Evolutionary conservation across 2,888 invertebrate genomes (phyloP), one percentile per base, ranked within the genome.

Genomic region (Apodemia zela): DNA sequence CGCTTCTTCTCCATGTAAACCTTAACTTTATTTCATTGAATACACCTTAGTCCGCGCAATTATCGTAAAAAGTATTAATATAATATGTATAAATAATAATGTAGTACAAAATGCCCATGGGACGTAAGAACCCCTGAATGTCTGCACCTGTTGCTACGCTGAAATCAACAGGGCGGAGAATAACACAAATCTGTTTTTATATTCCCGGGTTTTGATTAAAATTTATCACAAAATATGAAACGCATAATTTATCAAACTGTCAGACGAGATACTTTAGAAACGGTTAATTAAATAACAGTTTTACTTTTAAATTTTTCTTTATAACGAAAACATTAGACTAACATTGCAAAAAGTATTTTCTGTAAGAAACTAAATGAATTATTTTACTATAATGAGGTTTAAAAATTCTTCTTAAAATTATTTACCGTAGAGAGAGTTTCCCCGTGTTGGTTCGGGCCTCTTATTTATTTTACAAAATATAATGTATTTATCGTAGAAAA

Each of bases 221-320:
- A 21, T 54, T 21, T 21, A 25, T 54, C 18, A 18, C 10, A 54
- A 54, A 54, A 54, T 54, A 54, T 54, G 51, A 54, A 54, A 25
- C 21, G 51, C 47, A 49, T 47, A 59, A 64, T 65, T 62, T 61
- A 63, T 60, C 60, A 63, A 58, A 58, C 60, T 59, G 60, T 61
- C 51, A 49, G 45, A 25, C 10, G 15, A n/a, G 35, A 57, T 45
- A 58, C 49, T 29, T 15, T 18, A 38, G 54, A 49, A 33, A n/a
- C 25, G 13, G 51, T 33, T 58, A 17, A 62, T 60, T 60, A 42
- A 54, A 54, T 54, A 54, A 54, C 51, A 54, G 42, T 42, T 42
- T 42, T 42, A 13, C 51, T 54, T 54, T 54, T 18, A 15, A 21
- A 25, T 54, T 54, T 54, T 54, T 25, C 21, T 54, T 15, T 21